Percentiles rank a stretch among this genome's conserved stretches.
These are phyloP conservation scores for Listrodromus nycthemerus DNA, from an alignment of 2,888 invertebrate genomes.

Conservation along the genomic window DNA sequence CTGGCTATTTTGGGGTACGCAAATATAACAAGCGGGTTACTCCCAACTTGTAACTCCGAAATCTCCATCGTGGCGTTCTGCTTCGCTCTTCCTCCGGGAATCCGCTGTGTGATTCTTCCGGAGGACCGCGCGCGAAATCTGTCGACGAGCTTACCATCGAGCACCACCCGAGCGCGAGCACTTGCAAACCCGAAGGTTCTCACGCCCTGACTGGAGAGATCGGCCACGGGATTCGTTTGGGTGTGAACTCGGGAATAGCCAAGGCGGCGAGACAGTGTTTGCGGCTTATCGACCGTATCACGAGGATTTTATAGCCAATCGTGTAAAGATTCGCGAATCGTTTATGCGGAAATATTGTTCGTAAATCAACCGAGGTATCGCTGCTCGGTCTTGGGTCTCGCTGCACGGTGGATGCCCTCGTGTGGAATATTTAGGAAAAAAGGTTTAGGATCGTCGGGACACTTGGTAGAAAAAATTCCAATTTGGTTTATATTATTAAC, in stretches of 20 bases:
- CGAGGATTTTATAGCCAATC: neutral
- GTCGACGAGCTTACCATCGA: constrained; percentile 7
- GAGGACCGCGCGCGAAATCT: constrained; percentile 30
- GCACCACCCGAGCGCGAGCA: neutral
- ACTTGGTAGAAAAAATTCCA: neutral
- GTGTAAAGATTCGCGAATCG: neutral
- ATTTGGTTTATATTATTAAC: no score
- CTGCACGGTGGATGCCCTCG: neutral
- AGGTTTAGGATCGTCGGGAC: neutral
- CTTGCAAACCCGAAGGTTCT: constrained; percentile 35
- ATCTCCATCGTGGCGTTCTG: neutral
- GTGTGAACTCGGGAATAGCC: constrained; percentile 7
- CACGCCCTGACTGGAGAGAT: constrained; percentile 44
- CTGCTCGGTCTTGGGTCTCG: neutral
- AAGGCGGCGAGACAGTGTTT: neutral
- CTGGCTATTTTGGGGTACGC: constrained; percentile 75
- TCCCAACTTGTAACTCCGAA: constrained; percentile 23
- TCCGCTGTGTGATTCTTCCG: neutral
- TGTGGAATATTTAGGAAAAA: neutral
- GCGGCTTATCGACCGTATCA: neutral
- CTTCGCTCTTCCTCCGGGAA: neutral
- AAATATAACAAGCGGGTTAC: constrained; percentile 61
- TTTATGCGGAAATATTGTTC: neutral
- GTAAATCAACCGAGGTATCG: neutral
- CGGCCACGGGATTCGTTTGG: constrained; percentile 1